phyloP scores from a whole-genome alignment of 2,113 vertebrate species.

The Percina caprodes region DNA sequence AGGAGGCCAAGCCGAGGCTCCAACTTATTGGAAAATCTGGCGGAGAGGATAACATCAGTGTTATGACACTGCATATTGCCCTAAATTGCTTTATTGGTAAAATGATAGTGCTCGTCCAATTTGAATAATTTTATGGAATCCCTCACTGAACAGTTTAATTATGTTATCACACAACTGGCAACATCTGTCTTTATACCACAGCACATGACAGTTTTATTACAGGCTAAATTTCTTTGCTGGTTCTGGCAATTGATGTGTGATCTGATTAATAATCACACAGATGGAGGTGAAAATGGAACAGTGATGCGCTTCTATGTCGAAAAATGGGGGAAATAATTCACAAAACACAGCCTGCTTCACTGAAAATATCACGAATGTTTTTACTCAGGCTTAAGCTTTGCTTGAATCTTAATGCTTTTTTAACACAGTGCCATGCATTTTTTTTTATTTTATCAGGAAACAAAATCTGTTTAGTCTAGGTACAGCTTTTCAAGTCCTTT shows the following conservation, averaged over 20 bases:
- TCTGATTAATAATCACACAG: constrained; percentile 88
- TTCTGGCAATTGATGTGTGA: constrained; percentile 88
- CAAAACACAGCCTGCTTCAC: constrained; percentile 48
- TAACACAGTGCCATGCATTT: constrained; percentile 52
- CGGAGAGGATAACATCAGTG: constrained; percentile 84
- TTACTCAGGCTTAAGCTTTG: constrained; percentile 17
- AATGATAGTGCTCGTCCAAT: constrained; percentile 90
- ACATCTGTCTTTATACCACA: constrained; percentile 90
- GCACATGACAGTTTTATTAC: constrained; percentile 93
- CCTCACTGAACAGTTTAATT: constrained; percentile 89
- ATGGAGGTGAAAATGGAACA: constrained; percentile 88
- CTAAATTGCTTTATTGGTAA: constrained; percentile 90
- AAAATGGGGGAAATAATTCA: constrained; percentile 75
- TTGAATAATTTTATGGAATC: constrained; percentile 90
- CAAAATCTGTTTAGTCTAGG: constrained; percentile 67
- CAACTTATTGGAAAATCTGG: constrained; percentile 86
- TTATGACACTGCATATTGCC: constrained; percentile 88
- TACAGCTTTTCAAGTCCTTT: constrained; percentile 53
- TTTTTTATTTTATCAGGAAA: constrained; percentile 19
- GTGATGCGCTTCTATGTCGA: constrained; percentile 76
- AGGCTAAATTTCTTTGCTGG: constrained; percentile 88
- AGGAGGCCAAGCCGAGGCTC: constrained; percentile 66
- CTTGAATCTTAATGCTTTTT: constrained; percentile 67
- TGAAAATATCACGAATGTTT: constrained; percentile 57
- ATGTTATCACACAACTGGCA: constrained; percentile 90